phyloP scores from a whole-genome alignment of 2,797 vertebrate genomes.

The Varecia variegata region DNA sequence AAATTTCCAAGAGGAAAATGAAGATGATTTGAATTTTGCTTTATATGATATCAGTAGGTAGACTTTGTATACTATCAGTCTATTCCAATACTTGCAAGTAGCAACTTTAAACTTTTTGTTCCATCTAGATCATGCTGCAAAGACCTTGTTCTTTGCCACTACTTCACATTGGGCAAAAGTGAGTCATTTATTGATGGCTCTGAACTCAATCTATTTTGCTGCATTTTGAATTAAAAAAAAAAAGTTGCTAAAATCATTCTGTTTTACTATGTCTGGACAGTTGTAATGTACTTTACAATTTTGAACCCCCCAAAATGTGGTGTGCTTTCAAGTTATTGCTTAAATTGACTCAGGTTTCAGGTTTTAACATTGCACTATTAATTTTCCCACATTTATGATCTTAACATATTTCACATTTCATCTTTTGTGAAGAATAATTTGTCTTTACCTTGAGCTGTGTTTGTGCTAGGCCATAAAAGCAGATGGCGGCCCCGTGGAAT shows the following conservation, averaged over 20 bases:
- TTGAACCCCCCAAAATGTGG: not conserved
- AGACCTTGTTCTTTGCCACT: not conserved
- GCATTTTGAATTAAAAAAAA: not conserved
- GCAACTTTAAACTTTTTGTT: not conserved
- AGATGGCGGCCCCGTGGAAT: conserved; percentile 77
- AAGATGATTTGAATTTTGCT: not conserved
- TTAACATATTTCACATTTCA: not conserved
- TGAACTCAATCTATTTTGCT: not conserved
- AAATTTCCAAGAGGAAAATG: not conserved
- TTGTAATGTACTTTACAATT: conserved; percentile 1
- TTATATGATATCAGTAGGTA: not conserved
- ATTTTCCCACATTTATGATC: conserved; percentile 45
- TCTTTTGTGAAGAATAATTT: conserved; percentile 50
- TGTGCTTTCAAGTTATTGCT: conserved; percentile 14
- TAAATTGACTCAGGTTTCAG: not conserved
- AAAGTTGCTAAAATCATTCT: not conserved
- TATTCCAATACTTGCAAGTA: not conserved
- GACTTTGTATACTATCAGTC: not conserved
- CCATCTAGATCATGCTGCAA: not conserved
- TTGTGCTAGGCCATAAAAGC: conserved; percentile 81
- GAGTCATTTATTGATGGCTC: not conserved
- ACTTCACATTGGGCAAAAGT: not conserved
- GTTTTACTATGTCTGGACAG: not conserved
- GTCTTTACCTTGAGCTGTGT: conserved; percentile 28
- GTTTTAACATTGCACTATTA: conserved; percentile 35